phyloP scores from a whole-genome alignment of 1,140 invertebrate genomes.

The Theocolax elegans region DNA sequence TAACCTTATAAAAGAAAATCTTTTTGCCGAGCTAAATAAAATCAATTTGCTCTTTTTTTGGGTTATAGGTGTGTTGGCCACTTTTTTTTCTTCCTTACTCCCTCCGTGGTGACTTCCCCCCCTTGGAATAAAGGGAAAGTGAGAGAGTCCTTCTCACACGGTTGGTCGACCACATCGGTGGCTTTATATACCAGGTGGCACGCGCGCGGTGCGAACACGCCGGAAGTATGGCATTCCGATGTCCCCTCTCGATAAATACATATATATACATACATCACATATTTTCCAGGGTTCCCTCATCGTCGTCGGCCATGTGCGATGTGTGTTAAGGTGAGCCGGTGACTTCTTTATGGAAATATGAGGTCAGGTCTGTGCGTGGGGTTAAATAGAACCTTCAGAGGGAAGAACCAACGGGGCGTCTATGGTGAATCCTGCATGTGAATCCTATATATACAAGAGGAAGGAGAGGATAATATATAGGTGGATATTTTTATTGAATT shows the following conservation, averaged over 20 bases:
- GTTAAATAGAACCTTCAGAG: background rate
- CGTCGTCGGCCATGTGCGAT: conserved; percentile 31
- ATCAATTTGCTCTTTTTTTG: conserved; percentile 24
- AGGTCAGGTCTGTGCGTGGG: conserved; percentile 48
- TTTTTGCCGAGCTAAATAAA: conserved; percentile 41
- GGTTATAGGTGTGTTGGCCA: background rate
- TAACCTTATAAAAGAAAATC: too few relatives aligned
- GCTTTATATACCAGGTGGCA: conserved; percentile 40
- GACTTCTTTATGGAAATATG: conserved; percentile 53
- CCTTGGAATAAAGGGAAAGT: too few relatives aligned
- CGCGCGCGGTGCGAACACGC: conserved; percentile 32
- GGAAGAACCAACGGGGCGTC: too few relatives aligned
- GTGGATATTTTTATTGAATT: too few relatives aligned
- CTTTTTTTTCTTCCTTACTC: too few relatives aligned
- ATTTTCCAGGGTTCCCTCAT: too few relatives aligned
- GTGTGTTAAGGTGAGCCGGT: background rate
- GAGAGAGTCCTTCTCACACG: conserved; percentile 4
- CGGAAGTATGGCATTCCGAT: conserved; percentile 60
- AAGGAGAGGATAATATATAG: too few relatives aligned
- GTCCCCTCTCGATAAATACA: conserved; percentile 41
- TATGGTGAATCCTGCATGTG: too few relatives aligned
- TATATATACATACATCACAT: too few relatives aligned
- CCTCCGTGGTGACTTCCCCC: too few relatives aligned
- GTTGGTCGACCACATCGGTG: background rate
- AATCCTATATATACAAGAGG: too few relatives aligned